These are phyloP conservation scores for Daphoenositta chrysoptera DNA, from an alignment of 2,113 vertebrate genomes.

Conservation along the genomic window DNA sequence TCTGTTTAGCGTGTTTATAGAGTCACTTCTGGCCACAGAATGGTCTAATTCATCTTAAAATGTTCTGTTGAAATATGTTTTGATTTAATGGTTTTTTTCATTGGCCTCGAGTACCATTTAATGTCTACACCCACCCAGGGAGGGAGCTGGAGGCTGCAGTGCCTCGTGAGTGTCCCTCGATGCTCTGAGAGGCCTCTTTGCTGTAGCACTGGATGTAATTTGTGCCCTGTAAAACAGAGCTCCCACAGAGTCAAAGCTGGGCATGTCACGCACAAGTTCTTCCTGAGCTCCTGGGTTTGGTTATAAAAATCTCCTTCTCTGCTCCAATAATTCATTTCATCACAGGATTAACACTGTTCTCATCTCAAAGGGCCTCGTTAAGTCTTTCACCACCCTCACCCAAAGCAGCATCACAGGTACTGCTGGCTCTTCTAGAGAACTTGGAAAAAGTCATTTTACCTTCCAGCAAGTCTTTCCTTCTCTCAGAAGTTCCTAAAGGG, in stretches of 20 bases:
- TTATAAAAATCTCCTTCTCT: not conserved
- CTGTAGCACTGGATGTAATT: not conserved
- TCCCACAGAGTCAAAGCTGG: not conserved
- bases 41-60: not conserved
- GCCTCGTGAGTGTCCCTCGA: not conserved
- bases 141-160: not conserved
- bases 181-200: not conserved
- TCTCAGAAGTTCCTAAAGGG: not conserved
- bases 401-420: not conserved
- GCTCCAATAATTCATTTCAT: not conserved
- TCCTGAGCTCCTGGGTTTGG: not conserved
- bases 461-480: not conserved
- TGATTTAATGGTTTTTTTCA: not conserved
- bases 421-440: not conserved
- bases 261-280: rapidly evolving
- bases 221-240: not conserved
- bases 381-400: not conserved
- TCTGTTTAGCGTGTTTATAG: not conserved
- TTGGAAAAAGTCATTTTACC: not conserved
- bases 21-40: not conserved
- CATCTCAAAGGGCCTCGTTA: not conserved
- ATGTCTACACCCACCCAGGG: not conserved
- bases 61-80: not conserved
- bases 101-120: not conserved
- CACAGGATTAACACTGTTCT: not conserved